Evolutionary conservation across 2,888 invertebrate genomes (phyloP), one percentile per base, ranked within the genome.

Genomic region (Phalera bucephala): DNA sequence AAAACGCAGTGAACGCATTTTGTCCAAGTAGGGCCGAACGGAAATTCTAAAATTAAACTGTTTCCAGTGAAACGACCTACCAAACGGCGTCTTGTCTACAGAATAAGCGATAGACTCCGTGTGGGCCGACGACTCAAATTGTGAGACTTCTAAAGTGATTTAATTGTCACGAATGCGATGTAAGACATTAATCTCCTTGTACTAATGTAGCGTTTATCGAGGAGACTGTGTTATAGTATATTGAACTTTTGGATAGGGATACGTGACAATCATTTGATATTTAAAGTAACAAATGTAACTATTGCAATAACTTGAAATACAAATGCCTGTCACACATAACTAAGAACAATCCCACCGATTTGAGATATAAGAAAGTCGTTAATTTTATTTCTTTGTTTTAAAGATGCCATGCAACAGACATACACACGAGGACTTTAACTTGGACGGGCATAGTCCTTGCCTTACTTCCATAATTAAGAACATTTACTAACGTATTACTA

Each of bases 41-140:
- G 83, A 84, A 73, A 86, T 85, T 88, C 88, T 89, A 89, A 85
- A 82, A 77, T 82, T 88, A 88, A 81, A 80, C 76, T 61, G 71
- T 78, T 88, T 87, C 83, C 79, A 83, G 72, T 71, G 84, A 89
- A 86, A 82, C 79, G 76, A 66, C 68, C 65, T 60, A 59, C 62
- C 71, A 66, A 72, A 73, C 66, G 55, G 64, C 71, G 77, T 68
- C 77, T 79, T 75, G 81, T 80, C 72, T 80, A 72, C 72, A 73
- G 70, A 75, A 70, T 76, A 72, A 78, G 72, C 69, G 76, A 71
- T 45, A 72, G 70, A 54, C 63, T 60, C 63, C 60, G 77, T 72
- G 82, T 84, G 81, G 83, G 81, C 72, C 55, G 74, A 58, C 53
- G 52, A 54, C 64, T 64, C 61, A 62, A 73, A 73, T 73, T 69